Evolutionary conservation across 2,113 vertebrate species (phyloP).

Genomic region (Pseudorhombus dupliciocellatus): DNA sequence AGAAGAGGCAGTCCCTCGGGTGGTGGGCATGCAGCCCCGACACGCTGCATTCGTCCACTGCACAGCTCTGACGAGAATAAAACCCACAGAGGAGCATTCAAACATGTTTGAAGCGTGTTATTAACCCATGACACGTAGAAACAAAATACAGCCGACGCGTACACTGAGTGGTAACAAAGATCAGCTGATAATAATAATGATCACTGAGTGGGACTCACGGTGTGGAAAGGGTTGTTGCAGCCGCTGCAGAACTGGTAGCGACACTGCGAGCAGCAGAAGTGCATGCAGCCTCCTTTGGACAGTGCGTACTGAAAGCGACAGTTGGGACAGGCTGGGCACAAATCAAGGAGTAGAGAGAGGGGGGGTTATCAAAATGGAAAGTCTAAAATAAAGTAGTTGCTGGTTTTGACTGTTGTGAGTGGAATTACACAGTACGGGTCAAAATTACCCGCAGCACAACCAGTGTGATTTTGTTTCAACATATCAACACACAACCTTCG

Average conservation of each 20-base stretch:
- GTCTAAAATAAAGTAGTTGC: no score
- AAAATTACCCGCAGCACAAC: no score
- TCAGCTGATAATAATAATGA: no score
- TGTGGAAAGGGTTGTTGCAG: constrained; percentile 90
- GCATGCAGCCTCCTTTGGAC: constrained; percentile 92
- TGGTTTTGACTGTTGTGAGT: no score
- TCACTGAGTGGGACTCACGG: constrained; percentile 69
- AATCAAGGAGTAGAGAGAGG: no score
- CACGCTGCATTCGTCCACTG: constrained; percentile 81
- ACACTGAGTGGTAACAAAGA: no score
- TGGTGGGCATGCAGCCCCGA: constrained; percentile 90
- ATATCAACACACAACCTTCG: no score
- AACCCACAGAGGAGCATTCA: not conserved
- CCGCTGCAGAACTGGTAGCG: constrained; percentile 93
- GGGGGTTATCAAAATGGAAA: no score
- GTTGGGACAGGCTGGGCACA: constrained; percentile 89
- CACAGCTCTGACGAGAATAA: constrained; percentile 68
- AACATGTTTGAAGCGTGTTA: not conserved
- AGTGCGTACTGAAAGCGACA: constrained; percentile 90
- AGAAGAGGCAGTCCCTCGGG: constrained; percentile 91
- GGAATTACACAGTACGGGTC: no score
- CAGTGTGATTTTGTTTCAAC: no score
- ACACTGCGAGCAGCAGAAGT: constrained; percentile 91
- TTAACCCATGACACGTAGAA: no score
- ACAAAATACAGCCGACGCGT: no score